Evolutionary conservation across 2,113 vertebrate species (phyloP).

Genomic region (human (Homo sapiens)): DNA sequence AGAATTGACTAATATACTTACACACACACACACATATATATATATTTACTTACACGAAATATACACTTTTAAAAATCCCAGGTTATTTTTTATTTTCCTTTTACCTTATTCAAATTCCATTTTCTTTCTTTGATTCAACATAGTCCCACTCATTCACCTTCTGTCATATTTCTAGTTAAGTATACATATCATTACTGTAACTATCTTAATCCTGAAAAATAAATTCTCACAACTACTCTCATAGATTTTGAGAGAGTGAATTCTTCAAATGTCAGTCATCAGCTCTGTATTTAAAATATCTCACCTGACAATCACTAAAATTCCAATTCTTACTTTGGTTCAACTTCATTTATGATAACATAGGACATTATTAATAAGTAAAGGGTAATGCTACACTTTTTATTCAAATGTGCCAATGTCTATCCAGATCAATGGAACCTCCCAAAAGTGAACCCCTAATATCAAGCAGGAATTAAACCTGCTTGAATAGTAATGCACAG

Average conservation of each 20-base stretch:
- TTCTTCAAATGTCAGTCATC: neutral
- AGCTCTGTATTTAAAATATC: neutral
- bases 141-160: neutral
- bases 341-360: neutral
- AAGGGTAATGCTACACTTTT: neutral
- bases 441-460: neutral
- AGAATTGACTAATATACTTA: neutral
- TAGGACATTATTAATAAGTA: neutral
- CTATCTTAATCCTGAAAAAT: neutral
- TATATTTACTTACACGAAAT: neutral
- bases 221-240: neutral
- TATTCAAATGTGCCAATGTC: neutral
- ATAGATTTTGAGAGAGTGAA: neutral
- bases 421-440: neutral
- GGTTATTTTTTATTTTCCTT: neutral
- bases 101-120: neutral
- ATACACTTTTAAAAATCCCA: neutral
- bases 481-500: neutral
- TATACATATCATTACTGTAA: neutral
- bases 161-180: neutral
- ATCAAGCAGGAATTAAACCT: neutral
- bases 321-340: neutral
- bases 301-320: neutral
- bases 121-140: neutral
- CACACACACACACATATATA: neutral